Conservation (phyloP, 2,113 vertebrate species). For the Gulo gulo region DNA sequence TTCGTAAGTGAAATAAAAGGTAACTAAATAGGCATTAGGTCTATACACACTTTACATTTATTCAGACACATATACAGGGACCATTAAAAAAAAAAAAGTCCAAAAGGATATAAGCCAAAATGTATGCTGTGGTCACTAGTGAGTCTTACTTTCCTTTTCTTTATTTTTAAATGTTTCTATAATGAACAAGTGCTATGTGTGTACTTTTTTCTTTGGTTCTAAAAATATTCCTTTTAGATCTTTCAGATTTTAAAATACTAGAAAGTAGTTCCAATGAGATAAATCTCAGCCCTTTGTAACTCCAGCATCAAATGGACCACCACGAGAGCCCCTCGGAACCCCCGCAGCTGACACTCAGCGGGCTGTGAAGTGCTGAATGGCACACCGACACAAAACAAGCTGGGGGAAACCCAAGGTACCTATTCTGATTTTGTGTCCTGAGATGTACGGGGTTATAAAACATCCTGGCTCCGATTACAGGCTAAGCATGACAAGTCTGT, state of each 20-base stretch:
- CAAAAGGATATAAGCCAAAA: not conserved
- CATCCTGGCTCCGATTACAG: constrained; percentile 72
- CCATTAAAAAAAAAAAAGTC: not conserved
- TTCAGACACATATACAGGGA: not conserved
- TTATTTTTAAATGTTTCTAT: not conserved
- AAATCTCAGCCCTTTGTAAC: not conserved
- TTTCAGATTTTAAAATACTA: constrained; percentile 17
- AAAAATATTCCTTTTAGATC: not conserved
- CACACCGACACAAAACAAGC: not conserved
- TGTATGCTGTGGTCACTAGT: not conserved
- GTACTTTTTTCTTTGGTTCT: not conserved
- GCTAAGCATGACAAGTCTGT: constrained; percentile 57
- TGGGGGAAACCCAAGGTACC: not conserved
- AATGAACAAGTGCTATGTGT: not conserved
- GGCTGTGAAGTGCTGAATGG: not conserved
- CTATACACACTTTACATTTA: not conserved
- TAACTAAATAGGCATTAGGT: not conserved
- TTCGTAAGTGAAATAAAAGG: not conserved
- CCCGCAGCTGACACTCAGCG: not conserved
- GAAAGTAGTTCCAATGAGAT: not conserved
- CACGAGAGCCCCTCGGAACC: not conserved
- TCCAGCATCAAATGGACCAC: not conserved
- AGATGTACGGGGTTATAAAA: constrained; percentile 64
- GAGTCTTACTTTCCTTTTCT: constrained; percentile 14
- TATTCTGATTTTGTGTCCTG: constrained; percentile 60